Evolutionary conservation across 2,888 invertebrate species (phyloP).

Genomic region (Rambutsinella grinnellia): DNA sequence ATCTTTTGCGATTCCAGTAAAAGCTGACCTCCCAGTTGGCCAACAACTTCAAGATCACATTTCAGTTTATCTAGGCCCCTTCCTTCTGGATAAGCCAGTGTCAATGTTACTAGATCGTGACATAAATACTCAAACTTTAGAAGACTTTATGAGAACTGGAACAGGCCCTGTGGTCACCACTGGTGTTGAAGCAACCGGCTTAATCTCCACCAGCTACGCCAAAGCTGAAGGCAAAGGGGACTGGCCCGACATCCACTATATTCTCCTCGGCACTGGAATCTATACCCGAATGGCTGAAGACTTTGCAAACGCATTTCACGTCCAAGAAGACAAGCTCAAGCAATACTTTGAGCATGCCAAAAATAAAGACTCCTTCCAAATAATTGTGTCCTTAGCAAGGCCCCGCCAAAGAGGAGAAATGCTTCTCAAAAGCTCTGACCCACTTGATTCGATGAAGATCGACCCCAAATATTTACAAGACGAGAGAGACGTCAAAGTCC

Average conservation of each 20-base stretch:
- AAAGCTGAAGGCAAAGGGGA: conserved; percentile 57
- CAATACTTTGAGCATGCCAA: conserved; percentile 57
- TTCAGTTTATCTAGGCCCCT: conserved; percentile 59
- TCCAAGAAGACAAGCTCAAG: conserved; percentile 36
- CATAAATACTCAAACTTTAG: conserved; percentile 40
- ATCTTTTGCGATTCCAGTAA: conserved; percentile 49
- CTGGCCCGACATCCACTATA: conserved; percentile 61
- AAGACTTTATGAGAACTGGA: conserved; percentile 45
- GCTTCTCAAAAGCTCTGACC: conserved; percentile 23
- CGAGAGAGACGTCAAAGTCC: conserved; percentile 51
- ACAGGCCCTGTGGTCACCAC: conserved; percentile 52
- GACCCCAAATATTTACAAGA: conserved; percentile 63
- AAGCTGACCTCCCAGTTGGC: conserved; percentile 61
- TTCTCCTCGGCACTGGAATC: conserved; percentile 43
- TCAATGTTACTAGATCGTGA: conserved; percentile 57
- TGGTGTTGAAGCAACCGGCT: conserved; percentile 53
- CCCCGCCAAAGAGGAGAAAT: conserved; percentile 57
- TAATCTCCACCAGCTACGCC: conserved; percentile 55
- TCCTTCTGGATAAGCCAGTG: conserved; percentile 45
- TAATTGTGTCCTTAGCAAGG: conserved; percentile 58
- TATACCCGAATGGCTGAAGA: conserved; percentile 52
- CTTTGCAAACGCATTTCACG: conserved; percentile 58
- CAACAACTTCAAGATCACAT: conserved; percentile 61
- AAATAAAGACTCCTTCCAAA: conserved; percentile 61
- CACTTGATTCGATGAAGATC: conserved; percentile 43